These are phyloP conservation scores for Puntigrus tetrazona DNA, from an alignment of 2,113 vertebrate species.

Conservation along the genomic window DNA sequence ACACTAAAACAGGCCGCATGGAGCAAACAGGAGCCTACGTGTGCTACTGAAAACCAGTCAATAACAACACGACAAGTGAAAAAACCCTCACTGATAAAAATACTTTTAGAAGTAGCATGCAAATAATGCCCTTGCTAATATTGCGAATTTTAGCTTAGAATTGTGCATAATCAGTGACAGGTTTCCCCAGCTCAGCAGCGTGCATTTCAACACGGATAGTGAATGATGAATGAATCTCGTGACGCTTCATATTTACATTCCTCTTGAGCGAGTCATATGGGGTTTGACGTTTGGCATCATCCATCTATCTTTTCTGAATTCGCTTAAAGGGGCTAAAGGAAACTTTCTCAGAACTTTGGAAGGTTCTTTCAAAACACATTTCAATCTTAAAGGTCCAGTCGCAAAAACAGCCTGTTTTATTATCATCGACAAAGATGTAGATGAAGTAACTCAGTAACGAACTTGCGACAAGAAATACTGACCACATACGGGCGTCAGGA, in stretches of 20 bases:
- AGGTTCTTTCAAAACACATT: background rate
- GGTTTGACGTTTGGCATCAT: constrained; percentile 1
- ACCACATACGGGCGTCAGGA: background rate
- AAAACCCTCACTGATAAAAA: background rate
- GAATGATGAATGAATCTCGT: constrained; percentile 2
- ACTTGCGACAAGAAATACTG: background rate
- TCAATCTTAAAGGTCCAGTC: background rate
- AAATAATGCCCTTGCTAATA: background rate
- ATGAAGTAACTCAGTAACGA: background rate
- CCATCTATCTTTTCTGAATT: background rate
- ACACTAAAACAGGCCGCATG: background rate
- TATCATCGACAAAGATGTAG: background rate
- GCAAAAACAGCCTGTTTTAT: background rate
- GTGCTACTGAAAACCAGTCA: background rate
- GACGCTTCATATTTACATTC: constrained; percentile 15
- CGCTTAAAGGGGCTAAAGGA: background rate
- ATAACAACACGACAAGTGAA: background rate
- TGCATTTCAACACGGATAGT: background rate
- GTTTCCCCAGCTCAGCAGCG: constrained; percentile 22
- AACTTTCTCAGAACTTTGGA: background rate
- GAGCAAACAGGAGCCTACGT: background rate
- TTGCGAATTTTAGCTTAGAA: background rate
- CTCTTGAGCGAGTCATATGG: background rate
- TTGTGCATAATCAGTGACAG: background rate
- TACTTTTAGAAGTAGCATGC: background rate